phyloP scores from a whole-genome alignment of 2,888 invertebrate species.

The Sacculina carcini region DNA sequence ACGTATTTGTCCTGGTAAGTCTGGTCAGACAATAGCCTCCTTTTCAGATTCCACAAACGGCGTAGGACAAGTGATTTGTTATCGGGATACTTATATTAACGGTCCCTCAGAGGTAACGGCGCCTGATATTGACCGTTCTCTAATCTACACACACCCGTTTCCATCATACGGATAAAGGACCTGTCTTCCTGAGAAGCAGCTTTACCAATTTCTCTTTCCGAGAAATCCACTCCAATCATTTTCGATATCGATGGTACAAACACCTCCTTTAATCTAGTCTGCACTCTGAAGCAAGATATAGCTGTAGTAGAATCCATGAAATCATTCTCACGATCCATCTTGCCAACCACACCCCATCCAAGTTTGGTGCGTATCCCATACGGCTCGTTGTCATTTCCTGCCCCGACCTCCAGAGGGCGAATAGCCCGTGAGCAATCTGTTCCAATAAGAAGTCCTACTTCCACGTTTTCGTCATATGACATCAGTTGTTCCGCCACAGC shows the following conservation, averaged over 20 bases:
- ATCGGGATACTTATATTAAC: not conserved
- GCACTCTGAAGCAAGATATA: too few relatives aligned
- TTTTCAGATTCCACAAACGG: not conserved
- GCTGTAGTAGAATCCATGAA: too few relatives aligned
- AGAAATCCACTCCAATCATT: too few relatives aligned
- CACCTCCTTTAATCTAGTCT: too few relatives aligned
- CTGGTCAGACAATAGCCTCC: not conserved
- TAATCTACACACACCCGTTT: not conserved
- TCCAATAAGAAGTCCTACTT: not conserved
- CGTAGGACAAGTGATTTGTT: not conserved
- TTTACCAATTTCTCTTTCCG: too few relatives aligned
- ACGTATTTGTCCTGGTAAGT: not conserved
- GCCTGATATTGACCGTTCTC: not conserved
- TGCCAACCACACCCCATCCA: not conserved
- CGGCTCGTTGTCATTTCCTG: not conserved
- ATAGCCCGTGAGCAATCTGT: not conserved
- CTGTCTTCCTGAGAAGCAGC: not conserved
- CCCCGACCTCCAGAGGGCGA: not conserved
- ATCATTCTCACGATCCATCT: too few relatives aligned
- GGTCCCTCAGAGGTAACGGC: not conserved
- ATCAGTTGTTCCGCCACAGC: too few relatives aligned
- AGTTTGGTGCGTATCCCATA: not conserved
- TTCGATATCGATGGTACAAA: too few relatives aligned
- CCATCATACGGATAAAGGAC: not conserved
- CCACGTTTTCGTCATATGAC: too few relatives aligned